Conservation (phyloP, 1,140 invertebrate species). For the Saccostrea echinata region DNA sequence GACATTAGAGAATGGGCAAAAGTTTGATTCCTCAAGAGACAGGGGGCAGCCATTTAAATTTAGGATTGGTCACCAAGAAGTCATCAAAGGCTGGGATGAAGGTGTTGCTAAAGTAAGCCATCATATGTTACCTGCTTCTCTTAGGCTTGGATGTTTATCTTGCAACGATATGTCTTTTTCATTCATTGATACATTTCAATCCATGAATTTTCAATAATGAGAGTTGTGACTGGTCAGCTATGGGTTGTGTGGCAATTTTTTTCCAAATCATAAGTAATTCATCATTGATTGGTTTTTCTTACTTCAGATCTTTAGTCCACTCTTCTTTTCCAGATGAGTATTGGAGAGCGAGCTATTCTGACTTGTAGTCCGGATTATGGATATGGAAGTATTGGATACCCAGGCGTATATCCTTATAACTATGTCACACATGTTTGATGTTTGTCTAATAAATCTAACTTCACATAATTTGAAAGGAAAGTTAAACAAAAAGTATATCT, state of each 20-base stretch:
- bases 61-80: conserved; percentile 74
- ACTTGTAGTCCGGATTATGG: conserved; percentile 94
- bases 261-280: no score
- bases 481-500: no score
- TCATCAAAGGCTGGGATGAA: conserved; percentile 71
- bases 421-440: no score
- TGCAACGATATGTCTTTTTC: not conserved
- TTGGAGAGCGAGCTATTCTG: conserved; percentile 90
- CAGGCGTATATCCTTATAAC: conserved; percentile 84
- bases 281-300: no score
- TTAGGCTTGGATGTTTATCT: no score
- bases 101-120: conserved; percentile 45
- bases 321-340: conserved; percentile 90
- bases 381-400: conserved; percentile 91
- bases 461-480: no score
- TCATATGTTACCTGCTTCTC: not conserved
- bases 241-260: no score
- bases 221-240: no score
- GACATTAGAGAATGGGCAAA: conserved; percentile 71
- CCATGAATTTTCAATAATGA: no score
- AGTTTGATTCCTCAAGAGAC: conserved; percentile 78
- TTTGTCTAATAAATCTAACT: no score
- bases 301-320: no score
- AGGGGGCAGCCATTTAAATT: conserved; percentile 76
- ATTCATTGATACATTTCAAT: conserved; percentile 1